A percentile compares a stretch with the other conserved stretches of the same genome.
These are phyloP conservation scores for Haliclystus octoradiatus DNA, from an alignment of 30 jellyfish, hydroid and myxozoan species.

Conservation along the genomic window DNA sequence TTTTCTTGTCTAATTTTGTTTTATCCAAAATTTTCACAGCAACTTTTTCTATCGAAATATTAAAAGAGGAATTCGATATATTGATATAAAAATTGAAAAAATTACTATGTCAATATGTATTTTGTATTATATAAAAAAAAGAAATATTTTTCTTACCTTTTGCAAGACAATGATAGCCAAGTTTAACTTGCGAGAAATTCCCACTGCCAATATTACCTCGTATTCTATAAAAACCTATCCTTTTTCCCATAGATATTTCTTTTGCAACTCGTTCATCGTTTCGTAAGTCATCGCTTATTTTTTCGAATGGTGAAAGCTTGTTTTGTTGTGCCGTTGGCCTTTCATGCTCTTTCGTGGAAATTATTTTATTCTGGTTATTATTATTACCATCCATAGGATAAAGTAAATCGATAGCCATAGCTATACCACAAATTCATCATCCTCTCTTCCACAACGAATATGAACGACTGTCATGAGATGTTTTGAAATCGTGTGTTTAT, in stretches of 20 bases:
- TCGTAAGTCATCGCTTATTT: conserved; percentile 41
- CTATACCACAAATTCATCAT: too few species aligned
- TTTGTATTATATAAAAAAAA: too few species aligned
- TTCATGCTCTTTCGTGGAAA: conserved; percentile 1
- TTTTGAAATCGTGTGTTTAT: too few species aligned
- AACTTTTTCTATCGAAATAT: conserved; percentile 79
- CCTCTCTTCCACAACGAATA: too few species aligned
- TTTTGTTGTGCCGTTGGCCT: conserved; percentile 5
- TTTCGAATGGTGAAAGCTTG: conserved; percentile 41
- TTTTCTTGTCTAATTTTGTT: conserved; percentile 78
- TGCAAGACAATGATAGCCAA: conserved; percentile 76
- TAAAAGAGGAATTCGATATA: too few species aligned
- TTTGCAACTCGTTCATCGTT: conserved; percentile 71
- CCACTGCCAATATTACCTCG: conserved; percentile 98
- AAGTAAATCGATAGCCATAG: conserved; percentile 2
- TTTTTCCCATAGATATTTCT: conserved; percentile 72
- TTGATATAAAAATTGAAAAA: too few species aligned
- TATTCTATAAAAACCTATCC: conserved; percentile 80
- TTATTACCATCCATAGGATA: background rate
- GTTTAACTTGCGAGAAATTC: conserved; percentile 83
- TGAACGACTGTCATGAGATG: too few species aligned
- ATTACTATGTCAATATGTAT: too few species aligned
- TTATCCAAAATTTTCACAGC: conserved; percentile 82
- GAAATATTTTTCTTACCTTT: conserved; percentile 65
- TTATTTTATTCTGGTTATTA: background rate